Percentiles rank a stretch among this genome's conserved stretches.
Conservation (phyloP, 2,113 vertebrate species). For the Pedetes capensis region DNA sequence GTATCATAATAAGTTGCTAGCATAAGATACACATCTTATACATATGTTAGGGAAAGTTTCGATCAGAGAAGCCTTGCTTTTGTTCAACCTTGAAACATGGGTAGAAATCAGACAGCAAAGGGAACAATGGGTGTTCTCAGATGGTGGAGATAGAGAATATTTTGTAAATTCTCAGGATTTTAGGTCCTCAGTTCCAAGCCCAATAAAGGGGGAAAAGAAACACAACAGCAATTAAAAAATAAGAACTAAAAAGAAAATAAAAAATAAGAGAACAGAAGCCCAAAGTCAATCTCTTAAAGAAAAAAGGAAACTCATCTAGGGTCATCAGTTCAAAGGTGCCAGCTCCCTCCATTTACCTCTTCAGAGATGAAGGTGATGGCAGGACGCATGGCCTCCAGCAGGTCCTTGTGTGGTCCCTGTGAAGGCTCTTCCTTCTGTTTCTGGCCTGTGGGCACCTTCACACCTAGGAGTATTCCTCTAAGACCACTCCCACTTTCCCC, state of each 20-base stretch:
- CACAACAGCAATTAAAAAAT: background rate
- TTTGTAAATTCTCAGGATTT: background rate
- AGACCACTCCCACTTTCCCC: background rate
- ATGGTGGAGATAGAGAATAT: background rate
- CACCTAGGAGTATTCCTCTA: background rate
- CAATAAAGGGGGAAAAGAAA: background rate
- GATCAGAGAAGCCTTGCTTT: background rate
- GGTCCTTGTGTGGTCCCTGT: background rate
- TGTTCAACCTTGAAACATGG: slow-evolving; percentile 12
- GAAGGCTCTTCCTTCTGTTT: background rate
- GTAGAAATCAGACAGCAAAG: background rate
- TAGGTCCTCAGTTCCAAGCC: background rate
- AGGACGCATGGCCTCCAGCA: background rate
- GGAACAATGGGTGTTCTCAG: background rate
- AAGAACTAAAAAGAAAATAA: background rate
- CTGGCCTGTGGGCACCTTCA: background rate
- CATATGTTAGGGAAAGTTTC: background rate
- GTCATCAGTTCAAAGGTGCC: background rate
- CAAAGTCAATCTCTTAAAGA: background rate
- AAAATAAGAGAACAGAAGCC: background rate
- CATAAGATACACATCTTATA: background rate
- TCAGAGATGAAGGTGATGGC: background rate
- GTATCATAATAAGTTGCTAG: background rate
- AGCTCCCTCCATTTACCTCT: background rate
- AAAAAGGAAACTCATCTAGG: background rate